These are phyloP conservation scores for Pan paniscus DNA, from an alignment of 2,113 vertebrate species.

Conservation along the genomic window DNA sequence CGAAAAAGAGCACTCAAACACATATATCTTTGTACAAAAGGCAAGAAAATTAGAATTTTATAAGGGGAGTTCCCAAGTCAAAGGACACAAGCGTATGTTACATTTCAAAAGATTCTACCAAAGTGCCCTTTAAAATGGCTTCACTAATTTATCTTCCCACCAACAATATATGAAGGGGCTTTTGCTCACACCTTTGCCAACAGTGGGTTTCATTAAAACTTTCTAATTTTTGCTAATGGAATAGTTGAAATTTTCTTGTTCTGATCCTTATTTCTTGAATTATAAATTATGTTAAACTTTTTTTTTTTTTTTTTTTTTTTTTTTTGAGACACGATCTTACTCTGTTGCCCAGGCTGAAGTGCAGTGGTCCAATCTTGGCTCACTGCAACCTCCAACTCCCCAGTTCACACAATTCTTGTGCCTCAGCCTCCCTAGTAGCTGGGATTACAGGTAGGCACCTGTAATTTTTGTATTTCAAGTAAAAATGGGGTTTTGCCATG, in stretches of 20 bases:
- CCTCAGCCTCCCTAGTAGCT: no score
- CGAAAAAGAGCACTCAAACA: not conserved
- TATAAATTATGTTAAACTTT: not conserved
- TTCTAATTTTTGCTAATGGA: not conserved
- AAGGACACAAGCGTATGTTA: not conserved
- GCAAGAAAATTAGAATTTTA: not conserved
- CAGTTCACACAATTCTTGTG: no score
- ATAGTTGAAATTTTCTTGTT: not conserved
- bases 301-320: no score
- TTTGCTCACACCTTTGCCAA: not conserved
- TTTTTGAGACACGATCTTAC: no score
- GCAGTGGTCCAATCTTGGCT: no score
- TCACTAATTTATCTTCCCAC: not conserved
- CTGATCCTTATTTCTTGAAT: slow-evolving; percentile 18
- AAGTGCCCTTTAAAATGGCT: not conserved
- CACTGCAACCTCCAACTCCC: no score
- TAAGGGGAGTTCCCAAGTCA: not conserved
- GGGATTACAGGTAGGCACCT: no score
- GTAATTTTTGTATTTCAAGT: no score
- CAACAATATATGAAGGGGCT: not conserved
- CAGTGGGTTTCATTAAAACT: not conserved
- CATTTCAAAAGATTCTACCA: slow-evolving; percentile 10
- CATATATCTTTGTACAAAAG: not conserved
- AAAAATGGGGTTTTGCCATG: no score
- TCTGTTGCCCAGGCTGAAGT: no score